phyloP scores from a whole-genome alignment of 2,113 vertebrate genomes.

The Haliaeetus leucogaster region DNA sequence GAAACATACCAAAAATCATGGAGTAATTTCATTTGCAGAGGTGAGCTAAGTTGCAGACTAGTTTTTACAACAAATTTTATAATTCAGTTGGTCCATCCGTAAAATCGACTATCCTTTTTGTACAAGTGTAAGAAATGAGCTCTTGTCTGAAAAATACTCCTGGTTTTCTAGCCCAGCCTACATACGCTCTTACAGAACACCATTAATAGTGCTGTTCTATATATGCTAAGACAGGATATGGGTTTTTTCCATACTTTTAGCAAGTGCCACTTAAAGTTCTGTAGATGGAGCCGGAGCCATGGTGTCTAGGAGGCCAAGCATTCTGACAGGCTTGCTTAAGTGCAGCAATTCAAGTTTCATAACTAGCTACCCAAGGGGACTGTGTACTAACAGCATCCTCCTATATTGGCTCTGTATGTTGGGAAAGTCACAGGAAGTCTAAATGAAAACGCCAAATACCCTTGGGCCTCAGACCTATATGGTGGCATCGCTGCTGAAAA shows the following conservation, averaged over 20 bases:
- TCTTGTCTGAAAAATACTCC: background rate
- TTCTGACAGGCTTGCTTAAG: constrained; percentile 77
- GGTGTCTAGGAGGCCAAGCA: constrained; percentile 76
- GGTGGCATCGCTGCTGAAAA: constrained; percentile 46
- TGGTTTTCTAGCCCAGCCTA: constrained; percentile 19
- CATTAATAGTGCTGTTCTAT: constrained; percentile 72
- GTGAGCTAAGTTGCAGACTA: background rate
- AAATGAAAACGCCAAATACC: constrained; percentile 61
- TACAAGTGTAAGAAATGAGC: background rate
- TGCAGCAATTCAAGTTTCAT: constrained; percentile 76
- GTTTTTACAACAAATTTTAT: background rate
- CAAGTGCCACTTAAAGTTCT: constrained; percentile 80
- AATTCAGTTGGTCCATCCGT: background rate
- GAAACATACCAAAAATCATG: background rate
- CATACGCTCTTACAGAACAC: constrained; percentile 69
- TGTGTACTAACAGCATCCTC: constrained; percentile 59
- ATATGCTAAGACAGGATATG: constrained; percentile 84
- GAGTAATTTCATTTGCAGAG: background rate
- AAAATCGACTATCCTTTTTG: fast-evolving
- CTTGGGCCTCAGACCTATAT: background rate
- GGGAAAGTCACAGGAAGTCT: constrained; percentile 66
- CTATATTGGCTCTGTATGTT: constrained; percentile 35
- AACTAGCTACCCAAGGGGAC: constrained; percentile 68
- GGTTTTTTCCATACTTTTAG: constrained; percentile 82
- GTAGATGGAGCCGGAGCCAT: constrained; percentile 84